Base-by-base conservation (phyloP, 1,140 invertebrate genomes). In the Muscidifurax raptorellus region DNA sequence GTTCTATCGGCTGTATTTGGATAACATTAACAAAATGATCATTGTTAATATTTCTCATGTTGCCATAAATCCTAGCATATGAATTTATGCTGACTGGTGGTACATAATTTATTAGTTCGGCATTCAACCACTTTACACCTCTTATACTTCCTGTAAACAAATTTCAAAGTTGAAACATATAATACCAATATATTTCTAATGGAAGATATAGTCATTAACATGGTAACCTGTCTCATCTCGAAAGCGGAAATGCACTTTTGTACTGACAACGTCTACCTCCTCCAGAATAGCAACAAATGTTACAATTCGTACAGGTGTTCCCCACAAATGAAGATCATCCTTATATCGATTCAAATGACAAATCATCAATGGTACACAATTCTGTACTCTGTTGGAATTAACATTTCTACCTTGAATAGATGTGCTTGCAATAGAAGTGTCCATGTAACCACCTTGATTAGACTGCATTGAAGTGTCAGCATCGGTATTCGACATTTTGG, bases 151-250 rank as follows among this genome's bases (percentile, higher is more conserved):
- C 92, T 92, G 27, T 9, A 75, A 71, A 81, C 27, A 5, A 76
- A 83, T 69, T 77, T 1, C 12, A 75, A 75, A 75, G 13, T 40
- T 4, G 13, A 59, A 59, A 15, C 13, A 59, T 59, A 59, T 32
- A 32, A 5, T 32, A 32, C 32, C 52, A 59, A 59, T 13, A 9
- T 10, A 59, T 59, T 13, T 59, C 22, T 75, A 75, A 75, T 36
- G 30, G 4, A 32, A 75, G 28, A 32, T 36, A 32, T 2, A 5
- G 22, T 47, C 3, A 77, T 32, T n/a, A 25, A 78, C 52, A 83
- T 18, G 32, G 2, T 74, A 82, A 92, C 92, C 91, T 83, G 92
- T 92, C 32, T 93, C 88, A 86, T 93, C 92, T 67, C 90, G 84
- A 22, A 93, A 71, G 0, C 88, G 85, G 30, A 90, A 92, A 9